Percentiles rank a stretch among this genome's conserved stretches.
Conservation (phyloP, 2,888 invertebrate genomes). For the Agonopterix heracliana region DNA sequence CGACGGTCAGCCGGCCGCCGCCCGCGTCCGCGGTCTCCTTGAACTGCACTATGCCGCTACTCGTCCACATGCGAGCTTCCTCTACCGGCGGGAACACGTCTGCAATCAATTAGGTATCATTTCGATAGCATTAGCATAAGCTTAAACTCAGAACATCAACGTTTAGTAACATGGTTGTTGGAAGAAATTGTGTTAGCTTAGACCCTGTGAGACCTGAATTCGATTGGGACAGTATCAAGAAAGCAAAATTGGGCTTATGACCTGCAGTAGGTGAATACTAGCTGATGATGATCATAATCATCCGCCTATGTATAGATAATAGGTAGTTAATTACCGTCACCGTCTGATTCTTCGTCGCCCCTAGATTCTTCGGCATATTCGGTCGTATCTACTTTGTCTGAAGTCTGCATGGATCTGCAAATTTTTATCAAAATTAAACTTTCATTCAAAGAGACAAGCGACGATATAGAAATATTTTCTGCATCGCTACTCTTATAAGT, state of each 20-base stretch:
- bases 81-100: slow-evolving; percentile 71
- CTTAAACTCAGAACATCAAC: no score
- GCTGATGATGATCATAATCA: no score
- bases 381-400: slow-evolving; percentile 37
- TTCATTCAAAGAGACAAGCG: no score
- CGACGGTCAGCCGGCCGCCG: slow-evolving; percentile 93
- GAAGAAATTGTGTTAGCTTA: no score
- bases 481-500: no score
- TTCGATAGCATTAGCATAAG: neutral
- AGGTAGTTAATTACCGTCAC: slow-evolving; percentile 16
- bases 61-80: slow-evolving; percentile 97
- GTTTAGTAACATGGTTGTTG: no score
- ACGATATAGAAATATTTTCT: no score
- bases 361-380: slow-evolving; percentile 46
- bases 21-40: slow-evolving; percentile 90
- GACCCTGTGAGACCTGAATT: no score
- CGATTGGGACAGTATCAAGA: no score
- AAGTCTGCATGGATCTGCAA: slow-evolving; percentile 52
- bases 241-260: no score
- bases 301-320: no score
- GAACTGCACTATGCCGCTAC: slow-evolving; percentile 89
- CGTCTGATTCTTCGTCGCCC: slow-evolving; percentile 61
- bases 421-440: neutral
- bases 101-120: slow-evolving; percentile 17
- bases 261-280: no score